phyloP scores from a whole-genome alignment of 2,113 vertebrate genomes.

The Nothoprocta pentlandii region DNA sequence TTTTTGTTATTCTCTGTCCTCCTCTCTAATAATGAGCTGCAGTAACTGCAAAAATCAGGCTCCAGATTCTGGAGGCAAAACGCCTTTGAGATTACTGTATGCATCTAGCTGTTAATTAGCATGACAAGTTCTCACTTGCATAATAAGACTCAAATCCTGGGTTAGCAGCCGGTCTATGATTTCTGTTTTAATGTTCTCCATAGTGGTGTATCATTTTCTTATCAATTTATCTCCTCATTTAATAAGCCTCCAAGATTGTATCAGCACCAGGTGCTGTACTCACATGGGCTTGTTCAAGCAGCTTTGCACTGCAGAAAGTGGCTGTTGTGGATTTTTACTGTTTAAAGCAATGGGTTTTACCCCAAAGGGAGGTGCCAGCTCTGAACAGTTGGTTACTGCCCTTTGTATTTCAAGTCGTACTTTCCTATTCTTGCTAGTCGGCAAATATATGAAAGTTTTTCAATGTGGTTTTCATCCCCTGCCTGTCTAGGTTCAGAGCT shows the following conservation, averaged over 20 bases:
- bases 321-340: constrained; percentile 9
- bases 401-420: neutral
- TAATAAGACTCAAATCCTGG: neutral
- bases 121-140: neutral
- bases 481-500: neutral
- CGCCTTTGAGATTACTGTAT: neutral
- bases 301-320: neutral
- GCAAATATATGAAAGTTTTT: neutral
- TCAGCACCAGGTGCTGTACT: neutral
- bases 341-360: constrained; percentile 12
- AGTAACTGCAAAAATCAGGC: neutral
- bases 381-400: neutral
- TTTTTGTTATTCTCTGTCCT: neutral
- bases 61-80: constrained; percentile 3
- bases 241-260: neutral
- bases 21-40: neutral
- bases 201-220: neutral
- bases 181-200: neutral
- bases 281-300: neutral
- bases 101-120: constrained; percentile 15
- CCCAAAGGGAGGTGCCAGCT: neutral
- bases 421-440: neutral
- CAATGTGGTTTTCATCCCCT: neutral
- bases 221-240: no score
- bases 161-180: neutral